Evolutionary conservation across 37 sponge, comb jelly and placozoan genomes (phyloP), one percentile per base, ranked within the genome.

Genomic region (Petrosia ficiformis): DNA sequence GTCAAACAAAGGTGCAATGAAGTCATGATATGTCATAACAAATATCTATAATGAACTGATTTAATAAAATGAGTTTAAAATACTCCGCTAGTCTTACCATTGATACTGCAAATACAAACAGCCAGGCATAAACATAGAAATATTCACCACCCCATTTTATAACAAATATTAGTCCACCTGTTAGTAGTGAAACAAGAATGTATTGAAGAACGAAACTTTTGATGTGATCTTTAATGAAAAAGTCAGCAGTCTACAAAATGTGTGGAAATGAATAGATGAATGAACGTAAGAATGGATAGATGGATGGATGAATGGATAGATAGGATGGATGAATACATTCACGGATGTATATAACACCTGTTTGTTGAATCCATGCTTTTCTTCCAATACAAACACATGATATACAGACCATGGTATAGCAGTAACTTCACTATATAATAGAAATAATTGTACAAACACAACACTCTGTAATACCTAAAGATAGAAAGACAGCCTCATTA

Each of bases 1-100:
- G 78, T 97, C 98, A 87, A 94, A 97, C 33, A 91, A 40, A 8
- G 95, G 98, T n/a, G 98, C 98, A 64, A 97, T 97, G 84, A 78
- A 92, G 65, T 85, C 86, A 44, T 89, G 89, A 70, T 97, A 97
- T 1, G 94, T 76, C n/a, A 80, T 75, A 43, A 92, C 64, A 36
- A 92, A 29, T 35, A 89, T 71, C 94, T 93, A 61, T 35, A 2
- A 74, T 2, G 14, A 57, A 26, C 69, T 24, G 43, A 38, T 4
- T 5, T 42, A 68, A 57, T 26, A 36, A 36, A 36, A 71, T 42
- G 5, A 29, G n/a, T 6, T 11, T 24, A 61, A 48, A 19, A 14
- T 48, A 14, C 54, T 48, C 8, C n/a, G 25, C 44, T 36, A 22
- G 22, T 68, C 88, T 70, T 38, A 88, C 85, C 70, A 97, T 31